These are phyloP conservation scores for Cyanoderma ruficeps DNA, from an alignment of 2,113 vertebrate genomes.

Conservation along the genomic window DNA sequence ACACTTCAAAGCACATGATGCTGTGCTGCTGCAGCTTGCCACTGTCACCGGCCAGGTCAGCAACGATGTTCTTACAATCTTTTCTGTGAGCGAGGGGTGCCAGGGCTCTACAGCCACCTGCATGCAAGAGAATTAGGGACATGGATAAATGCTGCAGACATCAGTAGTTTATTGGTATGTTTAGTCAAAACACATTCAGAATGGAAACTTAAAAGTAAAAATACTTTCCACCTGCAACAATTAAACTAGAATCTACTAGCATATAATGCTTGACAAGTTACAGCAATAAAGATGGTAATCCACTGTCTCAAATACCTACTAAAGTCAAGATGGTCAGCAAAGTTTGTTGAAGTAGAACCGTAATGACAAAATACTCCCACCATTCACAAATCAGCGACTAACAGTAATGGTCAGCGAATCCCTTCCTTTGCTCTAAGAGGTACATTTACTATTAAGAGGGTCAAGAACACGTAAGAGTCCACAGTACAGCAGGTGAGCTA, in stretches of 20 bases:
- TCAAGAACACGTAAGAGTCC: slow-evolving; percentile 69
- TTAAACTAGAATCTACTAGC: slow-evolving; percentile 83
- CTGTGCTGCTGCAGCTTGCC: neutral
- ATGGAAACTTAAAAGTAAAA: slow-evolving; percentile 81
- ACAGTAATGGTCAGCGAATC: slow-evolving; percentile 75
- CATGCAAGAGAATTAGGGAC: slow-evolving; percentile 75
- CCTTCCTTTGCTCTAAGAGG: slow-evolving; percentile 74
- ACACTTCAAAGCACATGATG: accelerated
- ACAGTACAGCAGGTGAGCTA: slow-evolving; percentile 77
- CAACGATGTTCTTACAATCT: neutral
- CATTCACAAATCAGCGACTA: slow-evolving; percentile 74
- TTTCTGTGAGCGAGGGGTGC: neutral
- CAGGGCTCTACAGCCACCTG: neutral
- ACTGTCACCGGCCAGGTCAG: neutral
- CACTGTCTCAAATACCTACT: slow-evolving; percentile 81
- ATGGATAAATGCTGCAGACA: slow-evolving; percentile 87
- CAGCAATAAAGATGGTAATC: slow-evolving; percentile 85
- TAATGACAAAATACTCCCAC: slow-evolving; percentile 83
- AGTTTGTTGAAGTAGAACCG: slow-evolving; percentile 75
- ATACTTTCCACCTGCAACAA: slow-evolving; percentile 88
- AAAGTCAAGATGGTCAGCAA: slow-evolving; percentile 81
- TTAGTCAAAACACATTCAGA: slow-evolving; percentile 97
- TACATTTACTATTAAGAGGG: slow-evolving; percentile 65
- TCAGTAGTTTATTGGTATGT: slow-evolving; percentile 99
- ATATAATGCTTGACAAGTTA: slow-evolving; percentile 89